A percentile compares a stretch with the other conserved stretches of the same genome.
Conservation (phyloP, 2,888 invertebrate genomes). For the Craniophora ligustri region DNA sequence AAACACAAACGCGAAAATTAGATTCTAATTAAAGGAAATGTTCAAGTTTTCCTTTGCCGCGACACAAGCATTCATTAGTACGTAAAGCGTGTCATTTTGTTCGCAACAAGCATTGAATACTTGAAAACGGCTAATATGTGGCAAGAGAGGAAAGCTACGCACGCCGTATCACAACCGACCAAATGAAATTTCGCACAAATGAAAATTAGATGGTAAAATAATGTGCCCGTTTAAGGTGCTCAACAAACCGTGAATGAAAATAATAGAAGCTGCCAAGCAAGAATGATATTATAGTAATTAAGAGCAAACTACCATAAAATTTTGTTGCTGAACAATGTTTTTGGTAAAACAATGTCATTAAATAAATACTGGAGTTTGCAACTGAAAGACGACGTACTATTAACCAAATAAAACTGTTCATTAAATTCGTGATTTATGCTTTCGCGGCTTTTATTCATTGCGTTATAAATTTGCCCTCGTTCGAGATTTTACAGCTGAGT, state of each 20-base stretch:
- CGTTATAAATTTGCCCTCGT: slow-evolving; percentile 67
- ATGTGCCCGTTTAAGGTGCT: slow-evolving; percentile 70
- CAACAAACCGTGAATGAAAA: slow-evolving; percentile 78
- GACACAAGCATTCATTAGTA: slow-evolving; percentile 66
- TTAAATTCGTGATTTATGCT: slow-evolving; percentile 72
- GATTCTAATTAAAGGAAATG: slow-evolving; percentile 69
- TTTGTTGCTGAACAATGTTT: slow-evolving; percentile 73
- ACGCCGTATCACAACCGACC: slow-evolving; percentile 49
- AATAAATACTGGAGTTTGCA: slow-evolving; percentile 60
- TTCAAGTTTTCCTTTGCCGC: slow-evolving; percentile 50
- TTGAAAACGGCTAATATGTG: slow-evolving; percentile 60
- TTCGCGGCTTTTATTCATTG: slow-evolving; percentile 68
- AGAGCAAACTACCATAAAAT: slow-evolving; percentile 70
- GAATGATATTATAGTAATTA: slow-evolving; percentile 79
- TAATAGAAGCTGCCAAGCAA: slow-evolving; percentile 66
- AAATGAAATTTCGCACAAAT: slow-evolving; percentile 73
- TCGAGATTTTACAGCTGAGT: slow-evolving; percentile 58
- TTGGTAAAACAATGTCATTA: slow-evolving; percentile 66
- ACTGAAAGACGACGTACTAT: slow-evolving; percentile 47
- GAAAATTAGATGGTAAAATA: slow-evolving; percentile 64
- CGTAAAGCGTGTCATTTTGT: slow-evolving; percentile 65
- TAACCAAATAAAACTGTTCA: slow-evolving; percentile 61
- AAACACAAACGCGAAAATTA: slow-evolving; percentile 59
- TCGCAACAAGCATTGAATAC: slow-evolving; percentile 53
- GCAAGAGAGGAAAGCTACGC: slow-evolving; percentile 42